phyloP scores from a whole-genome alignment of 37 sponge, comb jelly and placozoan species.

The Mnemiopsis leidyi region DNA sequence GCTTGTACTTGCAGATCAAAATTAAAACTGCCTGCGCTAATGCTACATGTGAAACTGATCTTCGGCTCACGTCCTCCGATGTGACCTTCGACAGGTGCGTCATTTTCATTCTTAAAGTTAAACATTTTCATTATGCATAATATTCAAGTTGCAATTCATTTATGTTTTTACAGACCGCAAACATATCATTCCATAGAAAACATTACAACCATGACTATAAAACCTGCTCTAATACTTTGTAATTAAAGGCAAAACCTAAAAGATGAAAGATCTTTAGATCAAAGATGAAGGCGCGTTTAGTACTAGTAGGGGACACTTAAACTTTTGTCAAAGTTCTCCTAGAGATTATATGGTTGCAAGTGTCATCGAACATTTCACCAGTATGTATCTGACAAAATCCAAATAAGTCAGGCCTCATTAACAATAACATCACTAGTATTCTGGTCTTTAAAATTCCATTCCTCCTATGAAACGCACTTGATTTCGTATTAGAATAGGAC shows the following conservation, averaged over 20 bases:
- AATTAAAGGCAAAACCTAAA: background rate
- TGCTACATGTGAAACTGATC: slow-evolving; percentile 20
- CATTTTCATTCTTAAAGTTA: background rate
- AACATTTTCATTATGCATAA: background rate
- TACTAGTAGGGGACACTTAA: no score
- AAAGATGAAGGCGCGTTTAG: no score
- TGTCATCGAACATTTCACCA: no score
- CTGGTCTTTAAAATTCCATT: background rate
- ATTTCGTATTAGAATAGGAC: background rate
- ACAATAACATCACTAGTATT: background rate
- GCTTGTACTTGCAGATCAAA: slow-evolving; percentile 12
- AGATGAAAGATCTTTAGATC: background rate
- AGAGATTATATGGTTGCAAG: no score
- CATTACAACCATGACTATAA: background rate
- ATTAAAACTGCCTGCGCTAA: background rate
- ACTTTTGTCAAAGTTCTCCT: no score
- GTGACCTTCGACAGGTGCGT: background rate
- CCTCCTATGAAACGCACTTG: background rate
- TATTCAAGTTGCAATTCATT: background rate
- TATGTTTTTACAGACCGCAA: background rate
- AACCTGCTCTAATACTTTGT: background rate
- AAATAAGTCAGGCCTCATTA: no score
- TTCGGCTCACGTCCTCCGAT: background rate
- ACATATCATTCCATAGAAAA: background rate
- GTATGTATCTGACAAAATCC: no score